phyloP scores from a whole-genome alignment of 2,888 invertebrate species.

The Oscheius sp. region DNA sequence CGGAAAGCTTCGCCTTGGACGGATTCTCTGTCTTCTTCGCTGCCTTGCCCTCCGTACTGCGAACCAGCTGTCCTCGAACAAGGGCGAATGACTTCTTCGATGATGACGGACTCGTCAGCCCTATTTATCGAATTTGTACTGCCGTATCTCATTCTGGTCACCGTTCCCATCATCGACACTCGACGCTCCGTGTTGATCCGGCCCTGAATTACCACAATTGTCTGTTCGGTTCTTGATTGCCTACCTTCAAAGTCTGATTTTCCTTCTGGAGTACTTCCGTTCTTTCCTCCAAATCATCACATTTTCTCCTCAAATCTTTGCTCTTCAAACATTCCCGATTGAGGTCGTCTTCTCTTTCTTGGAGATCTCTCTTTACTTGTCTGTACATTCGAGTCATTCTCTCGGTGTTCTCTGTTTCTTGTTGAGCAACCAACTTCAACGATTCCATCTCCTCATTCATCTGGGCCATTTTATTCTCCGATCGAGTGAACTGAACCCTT shows the following conservation, averaged over 20 bases:
- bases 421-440: conserved; percentile 30
- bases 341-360: conserved; percentile 41
- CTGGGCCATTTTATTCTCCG: conserved; percentile 37
- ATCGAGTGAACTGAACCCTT: conserved; percentile 35
- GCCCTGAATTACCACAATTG: conserved; percentile 22
- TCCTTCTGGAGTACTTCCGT: conserved; percentile 35
- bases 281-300: conserved; percentile 39
- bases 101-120: conserved; percentile 14
- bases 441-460: conserved; percentile 35
- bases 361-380: conserved; percentile 30
- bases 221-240: too few species aligned
- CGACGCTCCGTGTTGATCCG: conserved; percentile 25
- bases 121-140: conserved; percentile 32
- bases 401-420: conserved; percentile 38
- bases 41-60: conserved; percentile 6
- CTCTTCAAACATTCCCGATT: conserved; percentile 18
- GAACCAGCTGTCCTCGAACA: conserved; percentile 6
- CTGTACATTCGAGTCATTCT: conserved; percentile 16
- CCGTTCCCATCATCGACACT: conserved; percentile 5
- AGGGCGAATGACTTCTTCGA: conserved; percentile 19
- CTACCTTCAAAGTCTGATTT: conserved; percentile 41
- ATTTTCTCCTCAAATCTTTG: conserved; percentile 33
- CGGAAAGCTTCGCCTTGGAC: conserved; percentile 7
- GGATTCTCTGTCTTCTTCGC: conserved; percentile 25
- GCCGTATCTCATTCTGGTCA: conserved; percentile 10